phyloP scores from a whole-genome alignment of 2,888 invertebrate species.

The Dryomyza anilis region DNA sequence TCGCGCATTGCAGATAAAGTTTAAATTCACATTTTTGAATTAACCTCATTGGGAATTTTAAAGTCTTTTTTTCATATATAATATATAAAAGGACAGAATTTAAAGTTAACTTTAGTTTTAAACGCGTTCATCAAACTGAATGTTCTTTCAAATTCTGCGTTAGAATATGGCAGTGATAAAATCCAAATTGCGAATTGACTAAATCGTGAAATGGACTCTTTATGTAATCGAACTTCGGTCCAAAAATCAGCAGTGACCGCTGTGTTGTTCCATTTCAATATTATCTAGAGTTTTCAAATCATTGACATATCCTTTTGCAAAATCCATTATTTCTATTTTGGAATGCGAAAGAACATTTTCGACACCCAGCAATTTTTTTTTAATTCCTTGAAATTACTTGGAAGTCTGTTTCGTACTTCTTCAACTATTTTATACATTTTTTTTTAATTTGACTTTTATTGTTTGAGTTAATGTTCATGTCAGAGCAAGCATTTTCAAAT shows the following conservation, averaged over 20 bases:
- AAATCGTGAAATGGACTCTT: background rate
- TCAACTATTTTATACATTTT: background rate
- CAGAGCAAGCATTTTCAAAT: background rate
- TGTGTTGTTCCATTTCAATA: background rate
- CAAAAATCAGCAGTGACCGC: background rate
- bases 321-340: background rate
- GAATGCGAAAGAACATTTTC: background rate
- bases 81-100: no score
- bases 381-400: background rate
- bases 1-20: no score
- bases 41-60: no score
- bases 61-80: no score
- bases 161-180: background rate
- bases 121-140: no score
- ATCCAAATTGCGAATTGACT: background rate
- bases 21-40: no score
- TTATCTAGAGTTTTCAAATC: background rate
- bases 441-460: background rate
- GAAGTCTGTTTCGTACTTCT: background rate
- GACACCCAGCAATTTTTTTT: background rate
- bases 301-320: background rate
- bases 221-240: background rate
- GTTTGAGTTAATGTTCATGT: background rate
- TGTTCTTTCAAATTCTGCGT: background rate
- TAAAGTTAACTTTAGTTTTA: background rate